A percentile compares a stretch with the other conserved stretches of the same genome.
Evolutionary conservation across 2,113 vertebrate genomes (phyloP).

Genomic region (Pitta sordida): DNA sequence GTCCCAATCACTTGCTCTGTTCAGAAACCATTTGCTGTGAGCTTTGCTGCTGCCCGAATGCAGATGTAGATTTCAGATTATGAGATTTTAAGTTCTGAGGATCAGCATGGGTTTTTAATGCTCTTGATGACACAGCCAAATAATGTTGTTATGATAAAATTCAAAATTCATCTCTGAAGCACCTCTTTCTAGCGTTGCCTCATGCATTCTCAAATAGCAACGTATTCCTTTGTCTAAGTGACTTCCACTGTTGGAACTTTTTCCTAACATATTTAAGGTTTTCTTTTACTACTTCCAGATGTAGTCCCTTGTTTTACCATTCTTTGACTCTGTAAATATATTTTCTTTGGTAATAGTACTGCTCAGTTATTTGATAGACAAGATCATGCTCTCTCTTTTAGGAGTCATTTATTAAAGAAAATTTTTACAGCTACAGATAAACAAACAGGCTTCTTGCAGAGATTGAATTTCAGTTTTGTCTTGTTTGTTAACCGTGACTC

Average conservation of each 20-base stretch:
- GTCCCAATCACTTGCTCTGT: neutral
- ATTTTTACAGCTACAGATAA: neutral
- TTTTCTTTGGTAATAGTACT: constrained; percentile 22
- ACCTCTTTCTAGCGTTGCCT: constrained; percentile 56
- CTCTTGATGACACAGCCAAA: constrained; percentile 46
- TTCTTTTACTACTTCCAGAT: constrained; percentile 63
- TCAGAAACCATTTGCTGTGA: neutral
- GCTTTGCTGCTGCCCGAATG: neutral
- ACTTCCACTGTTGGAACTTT: constrained; percentile 56
- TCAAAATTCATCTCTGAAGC: constrained; percentile 52
- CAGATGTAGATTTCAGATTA: constrained; percentile 26
- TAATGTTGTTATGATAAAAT: constrained; percentile 57
- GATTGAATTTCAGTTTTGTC: neutral
- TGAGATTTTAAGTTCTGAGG: constrained; percentile 18
- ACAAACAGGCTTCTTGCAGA: neutral
- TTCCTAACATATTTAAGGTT: constrained; percentile 56
- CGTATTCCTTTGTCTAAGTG: constrained; percentile 64
- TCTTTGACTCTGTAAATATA: constrained; percentile 11
- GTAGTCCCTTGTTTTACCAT: constrained; percentile 49
- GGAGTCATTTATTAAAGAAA: neutral
- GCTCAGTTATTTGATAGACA: neutral
- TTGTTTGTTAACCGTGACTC: neutral
- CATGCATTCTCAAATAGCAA: constrained; percentile 59
- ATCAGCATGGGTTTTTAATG: neutral
- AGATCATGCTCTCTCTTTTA: neutral